phyloP scores from a whole-genome alignment of 1,140 invertebrate genomes.

The Meloidogyne exigua region DNA sequence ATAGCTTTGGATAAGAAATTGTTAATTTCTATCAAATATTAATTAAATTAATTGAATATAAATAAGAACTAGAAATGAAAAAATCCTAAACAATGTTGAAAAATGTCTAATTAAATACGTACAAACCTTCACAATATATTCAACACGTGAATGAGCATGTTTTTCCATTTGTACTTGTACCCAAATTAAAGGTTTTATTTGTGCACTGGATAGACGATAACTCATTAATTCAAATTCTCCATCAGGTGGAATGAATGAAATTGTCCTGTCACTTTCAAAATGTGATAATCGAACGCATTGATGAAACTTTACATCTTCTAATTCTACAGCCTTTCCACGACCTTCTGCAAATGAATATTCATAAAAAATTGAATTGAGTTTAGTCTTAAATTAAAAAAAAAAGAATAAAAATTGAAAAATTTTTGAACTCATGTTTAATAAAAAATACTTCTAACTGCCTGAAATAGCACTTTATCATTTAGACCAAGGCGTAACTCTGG shows the following conservation, averaged over 20 bases:
- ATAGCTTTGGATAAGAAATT: too few relatives aligned
- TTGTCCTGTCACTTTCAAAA: conserved; percentile 69
- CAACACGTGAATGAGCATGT: conserved; percentile 68
- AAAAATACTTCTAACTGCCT: conserved; percentile 82
- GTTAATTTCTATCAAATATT: too few relatives aligned
- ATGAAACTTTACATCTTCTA: conserved; percentile 70
- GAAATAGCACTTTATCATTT: conserved; percentile 98
- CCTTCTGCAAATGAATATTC: conserved; percentile 28
- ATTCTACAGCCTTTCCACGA: conserved; percentile 67
- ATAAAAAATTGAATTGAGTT: not conserved
- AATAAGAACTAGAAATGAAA: too few relatives aligned
- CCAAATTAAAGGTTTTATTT: conserved; percentile 69
- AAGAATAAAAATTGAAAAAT: not conserved
- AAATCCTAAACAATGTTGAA: conserved; percentile 53
- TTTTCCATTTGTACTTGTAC: conserved; percentile 68
- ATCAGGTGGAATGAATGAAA: conserved; percentile 69
- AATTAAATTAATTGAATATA: conserved; percentile 40
- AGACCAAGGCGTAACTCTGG: conserved; percentile 94
- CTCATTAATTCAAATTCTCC: conserved; percentile 70
- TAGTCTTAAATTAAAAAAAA: too few relatives aligned
- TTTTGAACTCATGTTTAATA: not conserved
- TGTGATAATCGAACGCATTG: conserved; percentile 69
- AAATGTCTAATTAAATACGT: too few relatives aligned
- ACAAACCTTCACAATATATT: conserved; percentile 88
- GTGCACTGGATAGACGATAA: conserved; percentile 66